phyloP scores from a whole-genome alignment of 2,113 vertebrate genomes.

The Anolis carolinensis region DNA sequence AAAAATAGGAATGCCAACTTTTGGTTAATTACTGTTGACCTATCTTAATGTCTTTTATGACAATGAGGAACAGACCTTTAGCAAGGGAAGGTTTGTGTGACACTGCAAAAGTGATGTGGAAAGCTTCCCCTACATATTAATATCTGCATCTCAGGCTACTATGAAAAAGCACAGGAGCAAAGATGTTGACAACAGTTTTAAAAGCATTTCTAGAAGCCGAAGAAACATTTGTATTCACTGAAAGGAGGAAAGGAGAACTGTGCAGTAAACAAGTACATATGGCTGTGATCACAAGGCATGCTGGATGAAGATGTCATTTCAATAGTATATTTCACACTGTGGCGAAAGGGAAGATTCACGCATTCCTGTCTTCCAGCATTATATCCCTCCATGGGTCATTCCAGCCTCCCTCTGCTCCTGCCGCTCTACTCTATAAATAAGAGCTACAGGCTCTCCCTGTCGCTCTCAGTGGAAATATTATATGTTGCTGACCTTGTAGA shows the following conservation, averaged over 20 bases:
- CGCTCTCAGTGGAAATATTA: background rate
- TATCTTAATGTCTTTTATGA: background rate
- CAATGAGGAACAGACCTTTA: background rate
- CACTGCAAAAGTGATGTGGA: background rate
- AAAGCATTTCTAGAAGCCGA: background rate
- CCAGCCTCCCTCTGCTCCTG: background rate
- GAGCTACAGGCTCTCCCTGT: background rate
- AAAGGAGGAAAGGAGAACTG: background rate
- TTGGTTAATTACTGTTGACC: background rate
- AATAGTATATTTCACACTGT: constrained; percentile 10
- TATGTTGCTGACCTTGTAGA: constrained; percentile 3
- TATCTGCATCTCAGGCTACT: background rate
- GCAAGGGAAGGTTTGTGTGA: background rate
- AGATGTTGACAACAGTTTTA: background rate
- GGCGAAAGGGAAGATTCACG: background rate
- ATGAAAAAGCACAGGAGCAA: background rate
- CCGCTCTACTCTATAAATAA: constrained; percentile 10
- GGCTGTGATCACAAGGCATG: background rate
- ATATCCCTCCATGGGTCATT: constrained; percentile 5
- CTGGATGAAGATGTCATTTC: constrained; percentile 21
- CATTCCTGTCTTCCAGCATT: background rate
- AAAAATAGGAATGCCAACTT: background rate
- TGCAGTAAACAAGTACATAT: no score
- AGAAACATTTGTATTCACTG: background rate
- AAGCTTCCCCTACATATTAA: background rate